Conservation (phyloP, 2,113 vertebrate genomes). For the Colinus virginianus region DNA sequence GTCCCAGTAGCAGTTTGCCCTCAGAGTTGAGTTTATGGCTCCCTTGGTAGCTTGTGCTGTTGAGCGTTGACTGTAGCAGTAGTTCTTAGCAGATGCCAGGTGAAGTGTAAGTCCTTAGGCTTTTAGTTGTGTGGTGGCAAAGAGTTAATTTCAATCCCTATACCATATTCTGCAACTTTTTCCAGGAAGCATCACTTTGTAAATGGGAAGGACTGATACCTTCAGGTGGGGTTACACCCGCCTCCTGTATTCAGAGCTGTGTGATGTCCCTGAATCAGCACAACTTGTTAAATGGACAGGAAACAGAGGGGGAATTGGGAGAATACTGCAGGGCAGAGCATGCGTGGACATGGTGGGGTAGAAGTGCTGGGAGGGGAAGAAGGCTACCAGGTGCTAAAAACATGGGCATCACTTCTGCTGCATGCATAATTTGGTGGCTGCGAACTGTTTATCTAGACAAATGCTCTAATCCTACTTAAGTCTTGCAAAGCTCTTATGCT, state of each 20-base stretch:
- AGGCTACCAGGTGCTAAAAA: background rate
- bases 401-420: background rate
- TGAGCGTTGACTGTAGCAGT: background rate
- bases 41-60: background rate
- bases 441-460: conserved; percentile 21
- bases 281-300: rapidly evolving
- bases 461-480: conserved; percentile 24
- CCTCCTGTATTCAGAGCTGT: background rate
- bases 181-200: too few relatives aligned
- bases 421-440: background rate
- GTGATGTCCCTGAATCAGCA: background rate
- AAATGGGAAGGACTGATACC: background rate
- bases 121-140: background rate
- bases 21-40: background rate
- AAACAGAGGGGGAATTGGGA: background rate
- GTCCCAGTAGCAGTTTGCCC: background rate
- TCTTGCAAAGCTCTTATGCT: conserved; percentile 5
- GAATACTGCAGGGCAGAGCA: background rate
- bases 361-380: background rate
- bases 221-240: too few relatives aligned
- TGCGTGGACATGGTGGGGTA: background rate
- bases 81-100: background rate
- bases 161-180: background rate
- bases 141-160: background rate
- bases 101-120: conserved; percentile 18